Conservation (phyloP, 2,113 vertebrate species). For the Amazona vittata region DNA sequence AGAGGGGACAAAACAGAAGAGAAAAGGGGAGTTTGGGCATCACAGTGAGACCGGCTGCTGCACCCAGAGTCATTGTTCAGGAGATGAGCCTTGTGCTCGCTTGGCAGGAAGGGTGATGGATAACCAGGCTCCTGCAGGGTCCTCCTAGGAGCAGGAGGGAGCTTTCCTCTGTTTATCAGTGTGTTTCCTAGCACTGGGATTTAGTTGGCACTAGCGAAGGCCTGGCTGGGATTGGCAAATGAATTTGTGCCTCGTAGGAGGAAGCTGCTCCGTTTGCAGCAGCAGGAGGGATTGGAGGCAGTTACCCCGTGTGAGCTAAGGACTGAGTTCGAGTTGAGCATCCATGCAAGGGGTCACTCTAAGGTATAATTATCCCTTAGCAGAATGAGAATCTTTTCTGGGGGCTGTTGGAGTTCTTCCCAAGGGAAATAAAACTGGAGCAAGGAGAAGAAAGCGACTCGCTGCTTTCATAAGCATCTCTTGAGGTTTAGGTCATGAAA, state of each 20-base stretch:
- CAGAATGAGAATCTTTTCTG: slow-evolving; percentile 12
- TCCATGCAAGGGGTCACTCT: background rate
- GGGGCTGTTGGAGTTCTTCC: background rate
- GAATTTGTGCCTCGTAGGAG: background rate
- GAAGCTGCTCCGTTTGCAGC: background rate
- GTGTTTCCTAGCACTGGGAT: background rate
- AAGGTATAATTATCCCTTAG: slow-evolving; percentile 34
- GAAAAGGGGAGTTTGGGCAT: background rate
- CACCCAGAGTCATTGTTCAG: background rate
- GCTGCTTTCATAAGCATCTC: background rate
- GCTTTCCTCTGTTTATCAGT: background rate
- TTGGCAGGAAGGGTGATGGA: background rate
- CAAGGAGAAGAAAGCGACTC: slow-evolving; percentile 15
- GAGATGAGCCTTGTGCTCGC: background rate
- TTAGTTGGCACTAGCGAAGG: background rate
- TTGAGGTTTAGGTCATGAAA: background rate
- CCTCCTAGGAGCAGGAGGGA: background rate
- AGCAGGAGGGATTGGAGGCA: background rate
- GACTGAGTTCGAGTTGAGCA: background rate
- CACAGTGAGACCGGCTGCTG: rapidly evolving
- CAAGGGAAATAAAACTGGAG: slow-evolving; percentile 28
- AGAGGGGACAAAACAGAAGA: background rate
- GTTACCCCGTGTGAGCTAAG: background rate
- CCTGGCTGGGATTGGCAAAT: background rate
- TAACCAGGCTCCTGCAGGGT: background rate